Evolutionary conservation across 2,113 vertebrate species (phyloP), one percentile per base, ranked within the genome.

Genomic region (Urocitellus parryii): DNA sequence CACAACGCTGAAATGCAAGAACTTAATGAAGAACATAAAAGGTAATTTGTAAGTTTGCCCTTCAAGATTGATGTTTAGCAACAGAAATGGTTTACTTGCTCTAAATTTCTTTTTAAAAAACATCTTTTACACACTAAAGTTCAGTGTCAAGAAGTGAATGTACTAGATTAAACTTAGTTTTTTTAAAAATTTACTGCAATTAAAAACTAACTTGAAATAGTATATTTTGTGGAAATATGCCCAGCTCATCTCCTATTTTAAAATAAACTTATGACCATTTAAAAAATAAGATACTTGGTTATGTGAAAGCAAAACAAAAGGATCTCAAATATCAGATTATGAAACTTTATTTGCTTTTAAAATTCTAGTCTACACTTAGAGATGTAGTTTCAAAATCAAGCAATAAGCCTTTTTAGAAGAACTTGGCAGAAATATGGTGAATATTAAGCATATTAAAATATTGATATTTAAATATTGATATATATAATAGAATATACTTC

Each of bases 361-460:
- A 90, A 87, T 95, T 83, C 61, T 93, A 77, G 20, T 88, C 22
- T 78, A 10, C 84, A 58, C 72, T 88, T 90, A 83, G 5, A 95
- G 32, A 76, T 72, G 51, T 4, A 39, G 42, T 81, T 51, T 91
- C 45, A 91, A 93, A 93, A 72, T 92, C 80, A 92, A 76, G 17
- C 81, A 77, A 11, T 58, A 76, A 81, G 16, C 32, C 27, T 65
- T 74, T 95, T 90, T 58, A 89, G 25, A 11, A 51, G 48, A 61
- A 68, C 25, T 76, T 96, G 56, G 39, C 8, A 82, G 9, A 63
- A 93, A 65, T 70, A 67, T 90, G 42, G 70, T 72, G 32, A 83
- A 24, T 74, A 42, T 77, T 91, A 87, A 88, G 87, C n/a, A 79
- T 63, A 37, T 95, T 67, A 94, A 95, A 93, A 76, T 88, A 48